These are phyloP conservation scores for Adoxophyes honmai DNA, from an alignment of 1,140 invertebrate genomes.

Conservation along the genomic window DNA sequence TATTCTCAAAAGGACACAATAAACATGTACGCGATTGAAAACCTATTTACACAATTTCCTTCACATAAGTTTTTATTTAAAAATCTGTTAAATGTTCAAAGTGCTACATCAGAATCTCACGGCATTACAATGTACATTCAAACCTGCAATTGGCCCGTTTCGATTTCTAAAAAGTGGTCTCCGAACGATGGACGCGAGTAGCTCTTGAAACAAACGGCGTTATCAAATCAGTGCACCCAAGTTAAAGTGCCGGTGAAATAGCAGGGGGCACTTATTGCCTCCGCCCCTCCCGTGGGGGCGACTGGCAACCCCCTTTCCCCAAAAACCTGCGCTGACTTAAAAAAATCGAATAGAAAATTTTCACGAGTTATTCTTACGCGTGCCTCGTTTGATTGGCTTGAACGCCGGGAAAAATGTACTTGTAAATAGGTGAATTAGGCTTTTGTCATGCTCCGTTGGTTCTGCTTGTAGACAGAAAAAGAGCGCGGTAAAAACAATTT, in stretches of 20 bases:
- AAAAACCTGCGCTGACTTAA: constrained; percentile 15
- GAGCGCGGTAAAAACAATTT: too few relatives aligned
- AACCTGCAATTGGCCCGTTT: constrained; percentile 18
- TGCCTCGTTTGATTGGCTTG: constrained; percentile 2
- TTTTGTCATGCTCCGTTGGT: constrained; percentile 1
- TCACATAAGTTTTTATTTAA: too few relatives aligned
- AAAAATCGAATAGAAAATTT: constrained; percentile 10
- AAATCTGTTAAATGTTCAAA: too few relatives aligned
- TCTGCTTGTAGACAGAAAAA: too few relatives aligned
- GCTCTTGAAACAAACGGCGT: constrained; percentile 67
- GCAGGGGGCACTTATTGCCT: constrained; percentile 65
- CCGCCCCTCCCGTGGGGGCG: constrained; percentile 24
- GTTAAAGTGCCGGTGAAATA: constrained; percentile 69
- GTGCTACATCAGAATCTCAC: too few relatives aligned
- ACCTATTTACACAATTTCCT: too few relatives aligned
- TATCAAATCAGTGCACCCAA: constrained; percentile 73
- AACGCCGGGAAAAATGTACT: constrained; percentile 5
- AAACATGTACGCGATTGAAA: too few relatives aligned
- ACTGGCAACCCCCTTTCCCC: constrained; percentile 20
- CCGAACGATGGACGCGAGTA: constrained; percentile 49
- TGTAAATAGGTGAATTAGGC: constrained; percentile 14
- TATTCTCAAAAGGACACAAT: too few relatives aligned
- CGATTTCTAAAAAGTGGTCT: constrained; percentile 41
- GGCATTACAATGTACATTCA: constrained; percentile 2
- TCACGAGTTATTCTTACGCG: constrained; percentile 9